phyloP scores from a whole-genome alignment of 2,113 vertebrate species.

The Ursus arctos region DNA sequence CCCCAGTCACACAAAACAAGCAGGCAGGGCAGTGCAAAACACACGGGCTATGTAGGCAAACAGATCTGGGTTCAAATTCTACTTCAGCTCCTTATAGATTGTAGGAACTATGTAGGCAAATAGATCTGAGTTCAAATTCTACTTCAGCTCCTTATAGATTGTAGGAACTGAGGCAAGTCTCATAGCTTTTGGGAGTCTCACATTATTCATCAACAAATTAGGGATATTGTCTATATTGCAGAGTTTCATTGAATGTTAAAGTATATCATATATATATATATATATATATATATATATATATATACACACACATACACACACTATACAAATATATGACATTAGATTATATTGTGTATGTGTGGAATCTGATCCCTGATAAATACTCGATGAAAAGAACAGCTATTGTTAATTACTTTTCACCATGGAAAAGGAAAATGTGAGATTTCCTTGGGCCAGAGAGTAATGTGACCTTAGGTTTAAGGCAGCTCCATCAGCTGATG shows the following conservation, averaged over 20 bases:
- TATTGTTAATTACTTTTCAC: neutral
- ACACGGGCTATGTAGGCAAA: rapidly evolving
- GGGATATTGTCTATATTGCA: neutral
- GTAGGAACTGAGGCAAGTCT: neutral
- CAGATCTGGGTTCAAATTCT: neutral
- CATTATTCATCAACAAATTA: neutral
- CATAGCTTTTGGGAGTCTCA: neutral
- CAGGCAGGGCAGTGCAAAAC: no score
- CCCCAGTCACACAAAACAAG: neutral
- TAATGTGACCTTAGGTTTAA: neutral
- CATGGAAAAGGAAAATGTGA: neutral
- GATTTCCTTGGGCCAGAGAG: neutral
- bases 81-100: neutral
- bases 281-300: neutral
- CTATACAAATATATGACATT: neutral
- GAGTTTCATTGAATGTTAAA: neutral
- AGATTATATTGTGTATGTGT: neutral
- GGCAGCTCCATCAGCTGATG: neutral
- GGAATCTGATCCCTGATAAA: neutral
- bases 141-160: neutral
- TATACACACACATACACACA: neutral
- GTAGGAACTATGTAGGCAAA: neutral
- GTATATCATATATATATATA: neutral
- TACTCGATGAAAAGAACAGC: neutral
- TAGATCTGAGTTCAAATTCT: neutral